These are phyloP conservation scores for Anthoscopus minutus DNA, from an alignment of 2,113 vertebrate species.

Conservation along the genomic window DNA sequence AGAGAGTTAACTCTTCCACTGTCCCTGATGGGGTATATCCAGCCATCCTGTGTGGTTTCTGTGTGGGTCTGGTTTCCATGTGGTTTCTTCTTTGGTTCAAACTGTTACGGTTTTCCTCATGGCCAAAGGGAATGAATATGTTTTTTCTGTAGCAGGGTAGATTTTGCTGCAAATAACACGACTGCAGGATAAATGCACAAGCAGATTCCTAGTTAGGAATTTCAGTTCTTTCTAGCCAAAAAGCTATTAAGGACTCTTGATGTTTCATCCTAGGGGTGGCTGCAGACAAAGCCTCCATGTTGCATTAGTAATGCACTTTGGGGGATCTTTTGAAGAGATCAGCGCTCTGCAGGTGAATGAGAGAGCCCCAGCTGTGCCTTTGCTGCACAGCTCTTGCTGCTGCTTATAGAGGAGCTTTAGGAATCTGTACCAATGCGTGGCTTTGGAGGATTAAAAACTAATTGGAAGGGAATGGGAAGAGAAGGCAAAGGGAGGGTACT, in stretches of 20 bases:
- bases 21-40: not conserved
- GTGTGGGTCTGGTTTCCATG: not conserved
- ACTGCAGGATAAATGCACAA: not conserved
- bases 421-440: not conserved
- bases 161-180: not conserved
- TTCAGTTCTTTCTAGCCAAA: not conserved
- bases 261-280: not conserved
- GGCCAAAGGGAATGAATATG: not conserved
- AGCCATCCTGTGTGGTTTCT: not conserved
- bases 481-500: not conserved
- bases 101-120: not conserved
- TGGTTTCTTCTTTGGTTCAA: not conserved
- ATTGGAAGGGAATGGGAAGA: not conserved
- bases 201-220: not conserved
- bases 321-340: not conserved
- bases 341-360: not conserved
- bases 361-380: not conserved
- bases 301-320: not conserved
- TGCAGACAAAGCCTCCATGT: not conserved
- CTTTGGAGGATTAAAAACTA: conserved; percentile 9
- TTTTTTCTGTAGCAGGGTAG: not conserved
- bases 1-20: not conserved
- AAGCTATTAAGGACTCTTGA: not conserved
- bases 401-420: not conserved
- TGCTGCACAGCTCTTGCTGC: not conserved